Percentiles rank a stretch among this genome's conserved stretches.
Conservation (phyloP, 2,797 vertebrate genomes). For the Sparus aurata region DNA sequence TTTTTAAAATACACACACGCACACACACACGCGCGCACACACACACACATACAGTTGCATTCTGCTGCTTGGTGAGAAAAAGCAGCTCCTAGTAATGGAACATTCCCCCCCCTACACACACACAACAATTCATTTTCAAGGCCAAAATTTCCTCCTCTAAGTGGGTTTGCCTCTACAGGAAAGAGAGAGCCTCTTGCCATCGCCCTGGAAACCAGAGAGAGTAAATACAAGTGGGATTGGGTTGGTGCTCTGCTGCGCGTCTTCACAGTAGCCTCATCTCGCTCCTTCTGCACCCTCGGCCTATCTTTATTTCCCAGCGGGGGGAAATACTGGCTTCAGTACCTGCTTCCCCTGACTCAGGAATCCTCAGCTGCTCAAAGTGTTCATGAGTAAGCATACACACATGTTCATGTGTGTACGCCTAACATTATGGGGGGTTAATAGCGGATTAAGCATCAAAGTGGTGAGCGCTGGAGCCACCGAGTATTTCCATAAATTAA, state of each 20-base stretch:
- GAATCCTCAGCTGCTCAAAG: conserved; percentile 32
- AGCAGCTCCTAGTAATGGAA: conserved; percentile 40
- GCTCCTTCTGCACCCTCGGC: conserved; percentile 39
- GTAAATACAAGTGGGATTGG: conserved; percentile 67
- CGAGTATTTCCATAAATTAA: conserved; percentile 80
- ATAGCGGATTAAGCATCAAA: conserved; percentile 77
- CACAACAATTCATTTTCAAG: conserved; percentile 53
- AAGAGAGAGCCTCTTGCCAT: conserved; percentile 55
- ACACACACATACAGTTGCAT: background rate
- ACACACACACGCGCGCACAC: background rate
- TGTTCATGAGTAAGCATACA: conserved; percentile 16
- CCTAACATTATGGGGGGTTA: conserved; percentile 58
- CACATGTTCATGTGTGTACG: conserved; percentile 21
- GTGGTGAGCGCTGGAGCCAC: conserved; percentile 45
- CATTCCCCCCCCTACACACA: conserved; percentile 9
- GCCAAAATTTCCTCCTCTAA: conserved; percentile 44
- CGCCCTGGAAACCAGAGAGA: conserved; percentile 68
- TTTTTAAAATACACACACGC: conserved; percentile 14
- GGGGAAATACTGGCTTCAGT: conserved; percentile 59
- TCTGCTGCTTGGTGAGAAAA: conserved; percentile 26
- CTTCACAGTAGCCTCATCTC: conserved; percentile 57
- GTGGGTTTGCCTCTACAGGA: conserved; percentile 46
- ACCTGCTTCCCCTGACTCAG: conserved; percentile 55
- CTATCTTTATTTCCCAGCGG: conserved; percentile 74
- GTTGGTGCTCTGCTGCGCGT: conserved; percentile 53